Evolutionary conservation across 2,113 vertebrate genomes (phyloP), one percentile per base, ranked within the genome.

Genomic region (Perca schrenkii): DNA sequence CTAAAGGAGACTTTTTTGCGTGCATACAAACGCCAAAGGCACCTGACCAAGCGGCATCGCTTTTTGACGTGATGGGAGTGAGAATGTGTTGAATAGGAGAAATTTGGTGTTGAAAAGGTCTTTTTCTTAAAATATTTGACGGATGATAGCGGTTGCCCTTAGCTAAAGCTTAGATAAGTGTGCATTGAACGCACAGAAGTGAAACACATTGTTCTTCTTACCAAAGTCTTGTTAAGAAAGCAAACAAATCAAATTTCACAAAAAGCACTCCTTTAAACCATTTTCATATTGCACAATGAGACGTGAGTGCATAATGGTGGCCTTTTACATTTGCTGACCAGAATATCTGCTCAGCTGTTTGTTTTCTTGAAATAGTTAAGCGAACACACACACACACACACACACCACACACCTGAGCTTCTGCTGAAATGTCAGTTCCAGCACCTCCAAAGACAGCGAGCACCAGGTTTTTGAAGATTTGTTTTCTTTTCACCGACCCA

Each of bases 401-500:
- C 60, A 61, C 31, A 17, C 8, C 36, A 54, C 52, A 34, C 34
- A 34, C 34, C 70, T 88, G 79, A 78, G 79, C 71, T 49, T 61
- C 28, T 60, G 52, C 70, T 70, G 58, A 83, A 80, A 81, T 74
- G 79, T 84, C 62, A 79, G 78, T 67, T 81, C 49, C 57, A 73
- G 79, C 64, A 16, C 49, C 6, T 56, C 65, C 21, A 46, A 62
- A 85, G 64, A 58, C 82, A 70, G 36, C 54, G 63, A 68, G 77
- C 82, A 64, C 15, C 68, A 60, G 72, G 53, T 60, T 87, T 88
- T 49, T 85, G 75, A 87, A 85, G 77, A 64, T 12, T 40, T 88
- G 82, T 90, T 88, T 89, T 81, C 79, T 64, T 87, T 87, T 85
- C 65, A 58, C 85, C 84, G 86, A 83, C 79, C 78, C 56, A 77